Conservation (phyloP, 2,113 vertebrate genomes). For the Sigmodon hispidus region DNA sequence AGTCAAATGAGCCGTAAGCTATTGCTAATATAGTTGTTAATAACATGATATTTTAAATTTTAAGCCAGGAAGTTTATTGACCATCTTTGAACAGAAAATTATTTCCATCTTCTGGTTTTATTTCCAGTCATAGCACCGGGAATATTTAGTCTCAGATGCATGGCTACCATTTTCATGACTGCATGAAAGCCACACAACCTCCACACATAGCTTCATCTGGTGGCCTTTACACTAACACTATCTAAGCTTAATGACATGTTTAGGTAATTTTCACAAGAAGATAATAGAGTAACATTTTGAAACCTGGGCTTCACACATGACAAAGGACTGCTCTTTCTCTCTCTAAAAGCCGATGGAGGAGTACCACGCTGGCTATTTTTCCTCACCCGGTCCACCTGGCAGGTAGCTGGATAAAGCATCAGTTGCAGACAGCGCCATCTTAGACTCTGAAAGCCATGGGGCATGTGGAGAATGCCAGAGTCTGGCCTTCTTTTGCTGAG, state of each 20-base stretch:
- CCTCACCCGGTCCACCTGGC: not conserved
- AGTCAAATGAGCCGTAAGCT: not conserved
- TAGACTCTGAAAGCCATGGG: not conserved
- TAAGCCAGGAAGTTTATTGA: conserved; percentile 25
- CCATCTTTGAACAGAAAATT: not conserved
- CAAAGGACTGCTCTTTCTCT: not conserved
- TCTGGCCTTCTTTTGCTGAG: not conserved
- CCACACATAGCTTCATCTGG: not conserved
- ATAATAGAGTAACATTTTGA: not conserved
- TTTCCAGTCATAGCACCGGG: not conserved
- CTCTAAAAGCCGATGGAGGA: not conserved
- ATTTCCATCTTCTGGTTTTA: not conserved
- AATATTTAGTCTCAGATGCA: not conserved
- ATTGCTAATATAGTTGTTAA: not conserved
- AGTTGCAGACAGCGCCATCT: not conserved
- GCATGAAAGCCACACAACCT: not conserved
- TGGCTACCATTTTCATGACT: not conserved
- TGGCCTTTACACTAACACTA: not conserved
- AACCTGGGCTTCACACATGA: not conserved
- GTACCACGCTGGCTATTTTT: not conserved
- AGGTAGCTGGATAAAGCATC: conserved; percentile 3
- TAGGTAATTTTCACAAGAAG: conserved; percentile 2
- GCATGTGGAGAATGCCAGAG: not conserved
- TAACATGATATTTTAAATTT: not conserved
- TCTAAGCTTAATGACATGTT: not conserved